phyloP scores from a whole-genome alignment of 2,797 vertebrate genomes.

The Clarias platycephalus region DNA sequence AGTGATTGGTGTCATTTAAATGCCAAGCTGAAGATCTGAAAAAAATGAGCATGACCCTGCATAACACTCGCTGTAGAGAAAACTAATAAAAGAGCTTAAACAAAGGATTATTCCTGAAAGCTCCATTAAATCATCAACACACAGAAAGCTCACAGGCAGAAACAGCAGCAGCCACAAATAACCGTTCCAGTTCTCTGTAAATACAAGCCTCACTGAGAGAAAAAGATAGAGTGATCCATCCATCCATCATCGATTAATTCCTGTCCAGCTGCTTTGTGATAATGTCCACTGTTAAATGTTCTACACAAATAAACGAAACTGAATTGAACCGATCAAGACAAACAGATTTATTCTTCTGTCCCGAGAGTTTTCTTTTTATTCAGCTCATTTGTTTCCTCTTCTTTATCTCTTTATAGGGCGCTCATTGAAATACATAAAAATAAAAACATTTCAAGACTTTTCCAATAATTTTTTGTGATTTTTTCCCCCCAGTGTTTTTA shows the following conservation, averaged over 20 bases:
- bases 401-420: neutral
- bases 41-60: neutral
- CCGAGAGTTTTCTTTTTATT: neutral
- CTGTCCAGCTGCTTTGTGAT: no score
- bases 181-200: neutral
- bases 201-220: neutral
- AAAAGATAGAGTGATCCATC: neutral
- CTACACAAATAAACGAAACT: no score
- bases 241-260: neutral
- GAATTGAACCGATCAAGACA: no score
- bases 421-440: no score
- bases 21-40: neutral
- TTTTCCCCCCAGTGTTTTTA: neutral
- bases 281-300: no score
- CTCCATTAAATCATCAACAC: neutral
- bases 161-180: neutral
- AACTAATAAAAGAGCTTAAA: neutral
- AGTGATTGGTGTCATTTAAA: neutral
- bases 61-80: neutral
- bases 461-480: no score
- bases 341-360: neutral
- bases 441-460: no score
- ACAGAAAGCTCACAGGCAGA: neutral
- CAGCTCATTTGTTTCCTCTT: neutral
- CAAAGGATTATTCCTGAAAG: neutral